These are phyloP conservation scores for Montipora capricornis DNA, from an alignment of 64 coral and sea anemone genomes.

Conservation along the genomic window DNA sequence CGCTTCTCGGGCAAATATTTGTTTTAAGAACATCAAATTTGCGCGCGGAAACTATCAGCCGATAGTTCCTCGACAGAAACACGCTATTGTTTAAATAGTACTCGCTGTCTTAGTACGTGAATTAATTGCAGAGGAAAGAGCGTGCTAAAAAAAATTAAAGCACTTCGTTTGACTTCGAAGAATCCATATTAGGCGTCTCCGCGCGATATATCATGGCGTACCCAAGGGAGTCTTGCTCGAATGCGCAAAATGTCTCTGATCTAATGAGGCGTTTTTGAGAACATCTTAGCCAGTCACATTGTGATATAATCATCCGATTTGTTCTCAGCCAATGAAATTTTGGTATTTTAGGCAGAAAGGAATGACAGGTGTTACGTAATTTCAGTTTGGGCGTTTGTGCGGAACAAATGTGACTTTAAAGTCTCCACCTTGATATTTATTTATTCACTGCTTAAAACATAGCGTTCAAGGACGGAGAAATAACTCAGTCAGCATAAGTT, in stretches of 20 bases:
- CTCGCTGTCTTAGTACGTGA: no score
- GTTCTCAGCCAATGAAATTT: constrained; percentile 4
- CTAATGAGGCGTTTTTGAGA: constrained; percentile 4
- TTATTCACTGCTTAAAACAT: neutral
- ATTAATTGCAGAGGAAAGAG: no score
- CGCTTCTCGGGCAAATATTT: no score
- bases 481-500: neutral
- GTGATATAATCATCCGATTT: neutral
- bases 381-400: constrained; percentile 9
- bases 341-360: neutral
- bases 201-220: neutral
- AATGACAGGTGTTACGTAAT: constrained; percentile 8
- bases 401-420: neutral
- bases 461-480: neutral
- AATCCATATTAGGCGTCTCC: neutral
- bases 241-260: neutral
- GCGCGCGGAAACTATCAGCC: no score
- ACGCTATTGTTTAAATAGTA: no score
- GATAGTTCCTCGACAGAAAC: no score
- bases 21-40: no score
- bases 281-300: neutral
- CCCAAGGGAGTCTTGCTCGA: neutral
- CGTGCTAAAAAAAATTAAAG: neutral
- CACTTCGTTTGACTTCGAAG: neutral
- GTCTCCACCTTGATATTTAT: neutral